Conservation (phyloP, 2,888 invertebrate genomes). For the Andricus curvator region DNA sequence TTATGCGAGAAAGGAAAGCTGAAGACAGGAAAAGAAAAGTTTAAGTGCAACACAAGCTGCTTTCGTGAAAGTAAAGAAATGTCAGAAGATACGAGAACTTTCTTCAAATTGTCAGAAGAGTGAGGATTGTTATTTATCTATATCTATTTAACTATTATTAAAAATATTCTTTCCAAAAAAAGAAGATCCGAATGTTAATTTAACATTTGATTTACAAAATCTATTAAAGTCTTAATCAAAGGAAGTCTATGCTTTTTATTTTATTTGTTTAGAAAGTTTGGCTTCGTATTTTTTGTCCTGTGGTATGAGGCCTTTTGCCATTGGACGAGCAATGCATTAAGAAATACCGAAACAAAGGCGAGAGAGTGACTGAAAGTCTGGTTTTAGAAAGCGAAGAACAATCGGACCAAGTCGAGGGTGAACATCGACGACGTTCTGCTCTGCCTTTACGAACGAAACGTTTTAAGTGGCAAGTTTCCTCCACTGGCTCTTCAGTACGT, state of each 20-base stretch:
- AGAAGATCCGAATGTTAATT: too few species aligned
- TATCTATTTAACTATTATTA: too few species aligned
- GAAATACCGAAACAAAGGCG: constrained; percentile 69
- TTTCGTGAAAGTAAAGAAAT: constrained; percentile 36
- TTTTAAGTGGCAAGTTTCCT: constrained; percentile 75
- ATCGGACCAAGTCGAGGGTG: constrained; percentile 52
- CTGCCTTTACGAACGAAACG: constrained; percentile 60
- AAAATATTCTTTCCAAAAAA: too few species aligned
- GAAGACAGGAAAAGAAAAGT: constrained; percentile 39
- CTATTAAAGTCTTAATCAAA: too few species aligned
- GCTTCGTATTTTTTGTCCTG: constrained; percentile 15
- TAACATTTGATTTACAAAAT: too few species aligned
- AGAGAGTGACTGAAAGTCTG: constrained; percentile 60
- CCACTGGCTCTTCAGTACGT: constrained; percentile 48
- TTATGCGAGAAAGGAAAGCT: constrained; percentile 42
- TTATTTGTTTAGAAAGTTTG: not conserved
- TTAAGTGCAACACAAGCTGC: constrained; percentile 4
- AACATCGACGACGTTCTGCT: constrained; percentile 59
- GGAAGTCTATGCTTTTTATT: not conserved
- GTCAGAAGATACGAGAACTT: constrained; percentile 24
- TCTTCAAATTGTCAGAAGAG: not conserved
- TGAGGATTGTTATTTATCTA: too few species aligned
- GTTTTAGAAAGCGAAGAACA: constrained; percentile 63
- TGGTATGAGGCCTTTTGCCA: constrained; percentile 43
- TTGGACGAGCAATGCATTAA: constrained; percentile 67